Percentiles rank a stretch among this genome's conserved stretches.
Conservation (phyloP, 2,113 vertebrate species). For the Micromys minutus region DNA sequence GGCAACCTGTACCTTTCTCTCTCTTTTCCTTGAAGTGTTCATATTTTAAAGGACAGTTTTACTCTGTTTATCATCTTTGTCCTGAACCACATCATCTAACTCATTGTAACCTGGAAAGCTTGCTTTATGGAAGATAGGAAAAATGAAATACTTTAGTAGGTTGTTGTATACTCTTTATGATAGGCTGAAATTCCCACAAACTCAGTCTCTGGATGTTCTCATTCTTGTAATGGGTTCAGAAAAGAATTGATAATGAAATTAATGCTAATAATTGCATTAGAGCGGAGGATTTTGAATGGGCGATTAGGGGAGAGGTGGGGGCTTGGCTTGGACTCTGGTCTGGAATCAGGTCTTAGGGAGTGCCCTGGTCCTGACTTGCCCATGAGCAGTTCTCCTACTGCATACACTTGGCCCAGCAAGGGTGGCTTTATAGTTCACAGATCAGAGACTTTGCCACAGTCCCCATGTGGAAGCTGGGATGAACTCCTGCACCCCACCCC, state of each 20-base stretch:
- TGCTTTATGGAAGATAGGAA: neutral
- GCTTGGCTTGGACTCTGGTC: neutral
- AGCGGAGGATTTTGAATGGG: neutral
- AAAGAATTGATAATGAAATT: neutral
- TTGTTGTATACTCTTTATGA: neutral
- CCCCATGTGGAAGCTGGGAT: neutral
- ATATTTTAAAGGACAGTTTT: conserved; percentile 12
- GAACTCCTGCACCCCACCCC: neutral
- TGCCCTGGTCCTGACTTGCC: fast-evolving
- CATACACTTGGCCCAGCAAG: fast-evolving
- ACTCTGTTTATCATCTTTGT: neutral
- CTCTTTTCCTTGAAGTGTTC: neutral
- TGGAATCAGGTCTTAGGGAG: neutral
- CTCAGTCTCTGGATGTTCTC: neutral
- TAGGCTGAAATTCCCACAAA: neutral
- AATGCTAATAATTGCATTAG: too few relatives aligned
- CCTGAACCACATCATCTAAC: neutral
- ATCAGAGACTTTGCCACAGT: neutral
- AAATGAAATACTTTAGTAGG: neutral
- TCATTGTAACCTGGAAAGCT: neutral
- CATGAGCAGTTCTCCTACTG: too few relatives aligned
- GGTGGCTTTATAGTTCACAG: neutral
- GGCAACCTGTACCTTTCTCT: fast-evolving
- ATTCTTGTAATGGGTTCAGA: neutral
- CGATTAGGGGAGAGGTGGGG: neutral